phyloP scores from a whole-genome alignment of 2,888 invertebrate species.

The Drosophila lacicola region DNA sequence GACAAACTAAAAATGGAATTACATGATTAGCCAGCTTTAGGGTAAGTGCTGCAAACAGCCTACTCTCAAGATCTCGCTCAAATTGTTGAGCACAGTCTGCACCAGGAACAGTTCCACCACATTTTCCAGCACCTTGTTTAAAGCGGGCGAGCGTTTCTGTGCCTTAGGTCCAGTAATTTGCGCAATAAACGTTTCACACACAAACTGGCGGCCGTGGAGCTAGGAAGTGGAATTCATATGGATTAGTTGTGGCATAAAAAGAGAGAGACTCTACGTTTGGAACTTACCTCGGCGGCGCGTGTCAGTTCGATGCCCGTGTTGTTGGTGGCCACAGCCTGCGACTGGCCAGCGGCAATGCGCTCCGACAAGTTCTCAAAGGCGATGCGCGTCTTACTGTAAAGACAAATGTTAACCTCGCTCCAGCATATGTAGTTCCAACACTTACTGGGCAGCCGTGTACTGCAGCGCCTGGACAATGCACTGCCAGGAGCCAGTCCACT shows the following conservation, averaged over 20 bases:
- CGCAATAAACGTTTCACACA: constrained; percentile 89
- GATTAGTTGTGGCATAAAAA: not conserved
- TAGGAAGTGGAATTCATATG: constrained; percentile 76
- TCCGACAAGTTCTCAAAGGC: constrained; percentile 90
- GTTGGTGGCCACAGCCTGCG: constrained; percentile 94
- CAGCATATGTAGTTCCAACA: not conserved
- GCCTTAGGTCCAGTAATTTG: constrained; percentile 85
- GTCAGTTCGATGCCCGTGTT: constrained; percentile 92
- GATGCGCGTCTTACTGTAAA: constrained; percentile 88
- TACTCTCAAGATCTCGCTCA: constrained; percentile 93
- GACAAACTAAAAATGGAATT: constrained; percentile 59
- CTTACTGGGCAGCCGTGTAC: constrained; percentile 85
- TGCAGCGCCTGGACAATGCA: constrained; percentile 85
- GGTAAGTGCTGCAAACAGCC: constrained; percentile 26
- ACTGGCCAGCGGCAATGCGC: constrained; percentile 87
- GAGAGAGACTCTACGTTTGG: not conserved
- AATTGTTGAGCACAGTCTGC: constrained; percentile 89
- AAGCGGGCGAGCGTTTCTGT: constrained; percentile 86
- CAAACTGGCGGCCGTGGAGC: constrained; percentile 93
- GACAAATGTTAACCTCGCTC: not conserved
- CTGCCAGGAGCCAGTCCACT: constrained; percentile 81
- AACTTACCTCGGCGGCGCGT: constrained; percentile 90
- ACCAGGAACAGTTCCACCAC: constrained; percentile 92
- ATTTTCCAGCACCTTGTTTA: constrained; percentile 88
- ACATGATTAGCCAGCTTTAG: not conserved